Conservation (phyloP, 2,113 vertebrate species). For the Brienomyrus brachyistius region DNA sequence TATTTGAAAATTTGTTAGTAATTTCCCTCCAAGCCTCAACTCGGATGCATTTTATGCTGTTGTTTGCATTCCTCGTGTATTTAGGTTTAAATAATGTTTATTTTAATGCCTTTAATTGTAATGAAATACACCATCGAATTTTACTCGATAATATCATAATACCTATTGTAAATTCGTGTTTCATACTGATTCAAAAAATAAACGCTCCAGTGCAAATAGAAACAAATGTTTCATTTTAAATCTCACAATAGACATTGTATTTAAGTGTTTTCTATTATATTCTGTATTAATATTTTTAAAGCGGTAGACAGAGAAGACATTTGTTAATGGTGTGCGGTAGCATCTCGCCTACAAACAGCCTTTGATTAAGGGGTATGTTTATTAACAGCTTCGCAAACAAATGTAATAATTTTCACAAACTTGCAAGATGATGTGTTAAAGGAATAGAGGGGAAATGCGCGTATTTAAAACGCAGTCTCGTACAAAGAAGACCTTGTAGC, state of each 20-base stretch:
- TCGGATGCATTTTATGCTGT: neutral
- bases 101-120: neutral
- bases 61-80: neutral
- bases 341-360: constrained; percentile 41
- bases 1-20: neutral
- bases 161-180: neutral
- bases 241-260: neutral
- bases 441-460: constrained; percentile 44
- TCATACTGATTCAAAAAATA: neutral
- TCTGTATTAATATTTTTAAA: constrained; percentile 24
- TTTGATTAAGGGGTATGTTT: constrained; percentile 50
- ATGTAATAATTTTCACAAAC: constrained; percentile 53
- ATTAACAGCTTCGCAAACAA: constrained; percentile 59
- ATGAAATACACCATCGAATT: neutral
- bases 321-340: constrained; percentile 36
- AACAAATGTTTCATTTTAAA: neutral
- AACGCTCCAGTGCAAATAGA: neutral
- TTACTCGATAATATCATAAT: neutral
- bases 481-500: constrained; percentile 55
- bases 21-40: neutral
- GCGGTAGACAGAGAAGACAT: constrained; percentile 26
- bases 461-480: constrained; percentile 52
- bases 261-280: neutral
- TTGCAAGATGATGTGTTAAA: constrained; percentile 51
- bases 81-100: neutral